Percentiles rank a stretch among this genome's conserved stretches.
Evolutionary conservation across 2,888 invertebrate genomes (phyloP).

Genomic region (Orthonychiurus folsomi): DNA sequence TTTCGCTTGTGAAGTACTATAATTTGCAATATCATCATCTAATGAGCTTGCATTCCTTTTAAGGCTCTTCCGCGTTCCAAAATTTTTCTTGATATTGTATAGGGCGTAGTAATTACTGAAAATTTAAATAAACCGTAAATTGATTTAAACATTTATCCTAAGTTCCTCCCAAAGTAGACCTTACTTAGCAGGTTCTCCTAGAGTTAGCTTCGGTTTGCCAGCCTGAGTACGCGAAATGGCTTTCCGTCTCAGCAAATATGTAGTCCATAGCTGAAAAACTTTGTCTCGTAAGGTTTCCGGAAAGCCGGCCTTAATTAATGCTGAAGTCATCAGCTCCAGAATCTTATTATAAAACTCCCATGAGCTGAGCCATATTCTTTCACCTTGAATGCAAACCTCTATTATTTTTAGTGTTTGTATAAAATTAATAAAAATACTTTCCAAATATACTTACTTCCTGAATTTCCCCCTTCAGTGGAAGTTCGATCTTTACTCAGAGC

Average conservation of each 20-base stretch:
- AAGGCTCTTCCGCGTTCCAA: too few relatives aligned
- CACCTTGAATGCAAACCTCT: background rate
- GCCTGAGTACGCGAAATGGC: background rate
- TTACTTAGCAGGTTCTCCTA: background rate
- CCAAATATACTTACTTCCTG: slow-evolving; percentile 5
- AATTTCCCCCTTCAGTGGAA: background rate
- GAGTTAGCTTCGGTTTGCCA: background rate
- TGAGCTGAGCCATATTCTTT: background rate
- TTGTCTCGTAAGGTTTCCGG: slow-evolving; percentile 24
- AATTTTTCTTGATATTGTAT: too few relatives aligned
- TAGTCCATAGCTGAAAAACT: slow-evolving; percentile 29
- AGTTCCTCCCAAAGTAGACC: background rate
- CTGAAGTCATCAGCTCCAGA: slow-evolving; percentile 25
- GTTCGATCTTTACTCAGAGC: background rate
- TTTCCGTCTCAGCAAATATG: slow-evolving; percentile 22
- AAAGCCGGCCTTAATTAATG: slow-evolving; percentile 30
- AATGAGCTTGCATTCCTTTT: too few relatives aligned
- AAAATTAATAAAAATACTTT: too few relatives aligned
- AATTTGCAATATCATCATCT: background rate
- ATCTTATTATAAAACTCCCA: slow-evolving; percentile 34
- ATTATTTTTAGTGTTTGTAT: too few relatives aligned
- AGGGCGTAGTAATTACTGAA: background rate
- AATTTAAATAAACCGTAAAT: too few relatives aligned
- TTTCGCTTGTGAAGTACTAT: background rate
- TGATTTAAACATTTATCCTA: too few relatives aligned